Conservation (phyloP, 64 coral and sea anemone genomes). For the Stichodactyla helianthus region DNA sequence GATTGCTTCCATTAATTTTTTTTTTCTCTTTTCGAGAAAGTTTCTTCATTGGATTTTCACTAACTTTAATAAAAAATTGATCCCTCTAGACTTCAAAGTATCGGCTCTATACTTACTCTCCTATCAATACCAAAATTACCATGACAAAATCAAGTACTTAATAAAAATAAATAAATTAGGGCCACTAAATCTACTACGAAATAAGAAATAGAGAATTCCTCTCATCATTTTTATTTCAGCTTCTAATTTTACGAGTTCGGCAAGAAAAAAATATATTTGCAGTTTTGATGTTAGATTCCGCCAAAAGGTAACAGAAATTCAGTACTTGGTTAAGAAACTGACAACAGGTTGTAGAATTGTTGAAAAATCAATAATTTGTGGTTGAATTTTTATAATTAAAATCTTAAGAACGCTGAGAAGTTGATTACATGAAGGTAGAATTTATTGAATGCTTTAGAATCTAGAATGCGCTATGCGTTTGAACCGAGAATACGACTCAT, state of each 20-base stretch:
- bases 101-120: not conserved
- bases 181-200: not conserved
- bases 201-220: not conserved
- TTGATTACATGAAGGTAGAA: not conserved
- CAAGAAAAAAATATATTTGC: not conserved
- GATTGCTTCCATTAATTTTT: not conserved
- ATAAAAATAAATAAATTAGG: not conserved
- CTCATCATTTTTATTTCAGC: not conserved
- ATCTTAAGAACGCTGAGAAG: not conserved
- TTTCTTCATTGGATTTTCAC: slow-evolving; percentile 1
- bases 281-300: not conserved
- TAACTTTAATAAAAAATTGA: slow-evolving; percentile 1
- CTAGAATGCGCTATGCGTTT: not conserved
- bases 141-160: not conserved
- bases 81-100: not conserved
- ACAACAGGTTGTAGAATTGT: not conserved
- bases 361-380: not conserved
- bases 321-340: not conserved
- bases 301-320: not conserved
- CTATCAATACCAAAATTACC: not conserved
- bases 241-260: not conserved
- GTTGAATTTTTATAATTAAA: not conserved
- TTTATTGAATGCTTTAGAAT: not conserved
- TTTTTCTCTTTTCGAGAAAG: not conserved
- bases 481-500: not conserved